A percentile compares a stretch with the other conserved stretches of the same genome.
Evolutionary conservation across 2,797 vertebrate species (phyloP).

Genomic region (Mus spretus): DNA sequence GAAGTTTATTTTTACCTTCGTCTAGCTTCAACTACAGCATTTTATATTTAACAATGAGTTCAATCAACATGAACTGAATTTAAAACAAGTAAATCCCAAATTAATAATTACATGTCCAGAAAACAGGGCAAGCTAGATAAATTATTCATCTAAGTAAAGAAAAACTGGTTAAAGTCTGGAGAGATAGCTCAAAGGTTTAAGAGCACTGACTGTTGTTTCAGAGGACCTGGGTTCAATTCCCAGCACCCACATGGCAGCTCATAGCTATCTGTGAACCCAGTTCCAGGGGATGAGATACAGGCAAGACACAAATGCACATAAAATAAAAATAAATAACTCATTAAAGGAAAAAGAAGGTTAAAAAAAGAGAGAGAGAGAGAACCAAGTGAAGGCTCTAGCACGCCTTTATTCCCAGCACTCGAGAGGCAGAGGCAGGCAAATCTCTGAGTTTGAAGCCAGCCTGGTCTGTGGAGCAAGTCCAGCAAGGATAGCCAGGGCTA

Average conservation of each 20-base stretch:
- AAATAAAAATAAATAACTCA: neutral
- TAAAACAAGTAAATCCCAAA: conserved; percentile 39
- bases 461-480: neutral
- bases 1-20: conserved; percentile 4
- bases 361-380: too few relatives aligned
- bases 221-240: neutral
- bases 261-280: neutral
- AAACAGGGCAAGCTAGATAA: neutral
- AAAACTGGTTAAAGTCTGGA: neutral
- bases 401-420: neutral
- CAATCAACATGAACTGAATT: conserved; percentile 43
- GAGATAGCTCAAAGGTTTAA: neutral
- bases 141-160: neutral
- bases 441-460: neutral
- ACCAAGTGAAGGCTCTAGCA: too few relatives aligned
- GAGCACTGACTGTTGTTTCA: neutral
- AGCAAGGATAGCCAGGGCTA: neutral
- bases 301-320: neutral
- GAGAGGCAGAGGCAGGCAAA: neutral
- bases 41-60: neutral
- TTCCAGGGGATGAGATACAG: neutral
- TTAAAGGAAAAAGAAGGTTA: neutral
- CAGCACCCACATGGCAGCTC: neutral
- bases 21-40: conserved; percentile 3
- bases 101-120: neutral